Evolutionary conservation across 2,113 vertebrate genomes (phyloP), one percentile per base, ranked within the genome.

Genomic region (Mixornis gularis): DNA sequence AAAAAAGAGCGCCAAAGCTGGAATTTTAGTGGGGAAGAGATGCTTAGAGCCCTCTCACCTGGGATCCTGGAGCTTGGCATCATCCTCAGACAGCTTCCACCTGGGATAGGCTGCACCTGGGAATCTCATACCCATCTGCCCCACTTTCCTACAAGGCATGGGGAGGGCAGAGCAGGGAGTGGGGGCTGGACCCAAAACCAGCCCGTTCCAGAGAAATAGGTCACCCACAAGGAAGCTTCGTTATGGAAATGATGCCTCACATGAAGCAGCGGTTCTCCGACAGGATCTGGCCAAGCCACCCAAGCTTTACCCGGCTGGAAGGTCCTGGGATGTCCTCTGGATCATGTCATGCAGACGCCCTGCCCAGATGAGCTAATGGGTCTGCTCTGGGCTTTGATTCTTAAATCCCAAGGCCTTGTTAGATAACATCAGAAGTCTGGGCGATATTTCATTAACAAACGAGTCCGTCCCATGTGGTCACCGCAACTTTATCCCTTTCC

Each of bases 401-500:
- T 81, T 13, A 44, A 30, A 65, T 85, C 74, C 34, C n/a, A 30
- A 68, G 48, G 38, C 34, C 53, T 48, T 38, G 14, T 19, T 6
- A 74, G 91, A 74, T 87, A 53, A 81, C 29, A 90, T 58, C 55
- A 86, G 69, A 64, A 93, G 80, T n/a, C 60, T 36, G 52, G 27
- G 32, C 74, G 43, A 46, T 65, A 62, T 58, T 94, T 80, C 85
- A 81, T 76, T 89, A 84, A 51, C 13, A 48, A 80, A 60, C 18
- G 12, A 89, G 62, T 40, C 65, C 4, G 9, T 70, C 82, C 85
- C 16, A 6, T 32, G 43, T 1, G 11, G 65, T 85, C 91, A 43
- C 70, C 0, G 6, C 85, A 78, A 19, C 34, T 62, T 79, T 41
- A 65, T 60, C 74, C 52, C 82, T 40, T 63, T 77, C 44, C 48